Evolutionary conservation across 2,797 vertebrate species (phyloP), one percentile per base, ranked within the genome.

Genomic region (Ficedula albicollis): DNA sequence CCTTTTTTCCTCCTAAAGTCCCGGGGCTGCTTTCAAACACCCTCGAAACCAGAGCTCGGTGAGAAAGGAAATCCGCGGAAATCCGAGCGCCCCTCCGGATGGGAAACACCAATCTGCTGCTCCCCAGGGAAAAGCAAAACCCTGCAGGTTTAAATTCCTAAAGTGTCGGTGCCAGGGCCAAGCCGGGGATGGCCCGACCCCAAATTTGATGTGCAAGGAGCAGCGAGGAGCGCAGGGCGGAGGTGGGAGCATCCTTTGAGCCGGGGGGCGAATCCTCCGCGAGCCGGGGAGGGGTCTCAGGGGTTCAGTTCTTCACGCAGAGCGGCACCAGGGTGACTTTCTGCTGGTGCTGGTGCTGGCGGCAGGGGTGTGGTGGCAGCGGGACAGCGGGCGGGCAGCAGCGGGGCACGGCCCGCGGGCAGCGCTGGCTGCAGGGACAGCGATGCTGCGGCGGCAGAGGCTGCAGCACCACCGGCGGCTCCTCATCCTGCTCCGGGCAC

Each of bases 321-420:
- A 89, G 90, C 2, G 92, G 96, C 75, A 89, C 32, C 23, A 96
- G 72, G 1, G 56, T 11, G 18, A 96, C 44, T 34, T 95, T 52
- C 30, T 94, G 91, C 5, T 89, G 87, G 87, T 56, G 55, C 30
- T 54, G 51, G 22, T 96, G 95, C 2, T 95, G 93, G 62, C 69
- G 88, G 36, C 9, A 0, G 2, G 76, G 73, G 0, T 10, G 68
- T 0, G 11, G 34, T 0, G 38, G 49, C 44, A 52, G 75, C 18
- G 90, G 87, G 11, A 41, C 13, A 5, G 38, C 1, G 4, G 18
- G 6, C 32, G 54, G 54, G 32, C 54, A 29, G 54, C 54, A 22
- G 44, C 22, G 49, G 19, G 52, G 69, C 2, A 66, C 2, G 17
- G 60, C 17, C 8, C 60, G 52, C n/a, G 63, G 73, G 14, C 56